phyloP scores from a whole-genome alignment of 2,888 invertebrate species.

The Deilephila elpenor region DNA sequence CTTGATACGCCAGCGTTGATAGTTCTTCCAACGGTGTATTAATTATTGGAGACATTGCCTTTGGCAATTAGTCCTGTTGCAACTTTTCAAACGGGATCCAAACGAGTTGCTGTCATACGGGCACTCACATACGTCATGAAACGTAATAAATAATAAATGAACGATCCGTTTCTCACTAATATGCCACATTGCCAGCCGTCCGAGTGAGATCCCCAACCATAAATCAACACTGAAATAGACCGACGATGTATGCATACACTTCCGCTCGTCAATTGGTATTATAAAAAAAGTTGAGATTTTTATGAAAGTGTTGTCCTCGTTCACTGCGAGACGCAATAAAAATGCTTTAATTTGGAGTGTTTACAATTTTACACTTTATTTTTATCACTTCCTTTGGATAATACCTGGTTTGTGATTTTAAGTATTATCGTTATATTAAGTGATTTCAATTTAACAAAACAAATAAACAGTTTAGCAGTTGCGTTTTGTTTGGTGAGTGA shows the following conservation, averaged over 20 bases:
- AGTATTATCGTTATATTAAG: background rate
- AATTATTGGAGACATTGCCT: constrained; percentile 2
- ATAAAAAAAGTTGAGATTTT: constrained; percentile 64
- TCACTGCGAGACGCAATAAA: constrained; percentile 46
- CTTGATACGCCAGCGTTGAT: constrained; percentile 4
- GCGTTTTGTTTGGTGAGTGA: too few species aligned
- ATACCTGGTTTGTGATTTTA: constrained; percentile 46
- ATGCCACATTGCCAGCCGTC: constrained; percentile 71
- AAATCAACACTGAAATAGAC: constrained; percentile 81
- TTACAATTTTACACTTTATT: constrained; percentile 46
- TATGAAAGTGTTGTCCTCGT: constrained; percentile 57
- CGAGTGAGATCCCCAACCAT: constrained; percentile 64
- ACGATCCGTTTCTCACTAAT: constrained; percentile 71
- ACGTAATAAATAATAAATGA: constrained; percentile 68
- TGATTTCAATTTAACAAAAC: background rate
- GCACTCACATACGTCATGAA: constrained; percentile 52
- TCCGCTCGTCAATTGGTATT: constrained; percentile 72
- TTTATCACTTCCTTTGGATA: constrained; percentile 51
- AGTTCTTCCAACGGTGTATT: background rate
- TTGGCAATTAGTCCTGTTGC: constrained; percentile 2
- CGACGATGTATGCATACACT: constrained; percentile 60
- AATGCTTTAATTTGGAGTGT: constrained; percentile 44
- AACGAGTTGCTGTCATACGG: constrained; percentile 24
- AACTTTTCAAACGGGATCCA: constrained; percentile 8
- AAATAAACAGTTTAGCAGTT: too few species aligned